Percentiles rank a stretch among this genome's conserved stretches.
phyloP scores from a whole-genome alignment of 1,140 invertebrate genomes.

The Kradibia gibbosae region DNA sequence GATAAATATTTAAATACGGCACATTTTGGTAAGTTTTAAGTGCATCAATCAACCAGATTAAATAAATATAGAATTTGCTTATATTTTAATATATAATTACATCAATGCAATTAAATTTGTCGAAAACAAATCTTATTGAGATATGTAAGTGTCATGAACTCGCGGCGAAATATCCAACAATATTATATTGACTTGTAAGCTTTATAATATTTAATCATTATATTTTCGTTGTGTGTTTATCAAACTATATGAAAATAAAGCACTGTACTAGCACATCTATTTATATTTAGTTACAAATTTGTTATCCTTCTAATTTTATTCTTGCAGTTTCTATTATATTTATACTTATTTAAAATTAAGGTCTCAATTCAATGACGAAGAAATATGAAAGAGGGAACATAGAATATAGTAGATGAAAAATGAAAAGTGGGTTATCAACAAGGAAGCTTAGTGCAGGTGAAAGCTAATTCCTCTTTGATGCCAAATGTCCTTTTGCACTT shows the following conservation, averaged over 20 bases:
- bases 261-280: conserved; percentile 62
- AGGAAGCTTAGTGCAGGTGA: conserved; percentile 51
- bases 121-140: conserved; percentile 32
- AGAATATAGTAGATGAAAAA: too few relatives aligned
- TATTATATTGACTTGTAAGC: conserved; percentile 57
- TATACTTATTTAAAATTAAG: too few relatives aligned
- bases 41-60: conserved; percentile 4
- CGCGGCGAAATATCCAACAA: background rate
- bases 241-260: conserved; percentile 67
- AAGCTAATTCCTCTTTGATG: conserved; percentile 64
- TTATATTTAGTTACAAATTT: conserved; percentile 20
- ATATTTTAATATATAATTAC: conserved; percentile 44
- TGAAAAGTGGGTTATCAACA: too few relatives aligned
- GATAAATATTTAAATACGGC: conserved; percentile 23
- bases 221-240: conserved; percentile 63
- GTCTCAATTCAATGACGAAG: too few relatives aligned
- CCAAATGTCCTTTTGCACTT: conserved; percentile 62
- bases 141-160: background rate
- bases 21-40: conserved; percentile 31
- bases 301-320: too few relatives aligned
- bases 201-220: conserved; percentile 58
- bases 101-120: conserved; percentile 18
- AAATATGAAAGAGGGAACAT: too few relatives aligned
- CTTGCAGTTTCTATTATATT: too few relatives aligned
- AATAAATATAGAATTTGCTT: conserved; percentile 27